A percentile compares a stretch with the other conserved stretches of the same genome.
Conservation (phyloP, 2,797 vertebrate species). For the Cygnus olor region DNA sequence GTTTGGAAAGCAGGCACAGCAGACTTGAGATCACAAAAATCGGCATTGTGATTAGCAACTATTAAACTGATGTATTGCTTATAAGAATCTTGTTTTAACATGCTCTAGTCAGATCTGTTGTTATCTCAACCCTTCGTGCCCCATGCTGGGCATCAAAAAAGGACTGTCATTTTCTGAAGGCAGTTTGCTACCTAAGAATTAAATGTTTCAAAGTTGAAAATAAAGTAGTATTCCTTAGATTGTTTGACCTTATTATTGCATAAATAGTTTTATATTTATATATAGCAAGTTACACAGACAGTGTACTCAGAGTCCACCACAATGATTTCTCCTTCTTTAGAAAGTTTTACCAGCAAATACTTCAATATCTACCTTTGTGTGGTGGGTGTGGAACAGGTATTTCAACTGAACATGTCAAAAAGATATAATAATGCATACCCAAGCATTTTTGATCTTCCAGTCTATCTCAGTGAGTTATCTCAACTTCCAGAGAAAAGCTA, state of each 20-base stretch:
- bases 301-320: not conserved
- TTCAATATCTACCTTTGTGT: not conserved
- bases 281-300: not conserved
- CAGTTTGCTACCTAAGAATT: not conserved
- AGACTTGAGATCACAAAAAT: too few relatives aligned
- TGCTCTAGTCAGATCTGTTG: too few relatives aligned
- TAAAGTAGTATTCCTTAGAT: not conserved
- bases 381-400: too few relatives aligned
- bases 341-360: not conserved
- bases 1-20: too few relatives aligned
- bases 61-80: too few relatives aligned
- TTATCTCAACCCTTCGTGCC: too few relatives aligned
- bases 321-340: not conserved
- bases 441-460: not conserved
- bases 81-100: too few relatives aligned
- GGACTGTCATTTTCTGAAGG: not conserved
- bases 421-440: not conserved
- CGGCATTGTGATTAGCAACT: too few relatives aligned
- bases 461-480: slow-evolving; percentile 13
- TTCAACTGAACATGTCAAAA: not conserved
- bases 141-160: too few relatives aligned
- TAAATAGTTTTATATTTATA: too few relatives aligned
- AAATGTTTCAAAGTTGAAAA: not conserved
- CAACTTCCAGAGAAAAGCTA: not conserved
- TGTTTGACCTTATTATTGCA: not conserved